Percentiles rank a stretch among this genome's conserved stretches.
These are phyloP conservation scores for Fregata magnificens DNA, from an alignment of 2,113 vertebrate genomes.

Conservation along the genomic window DNA sequence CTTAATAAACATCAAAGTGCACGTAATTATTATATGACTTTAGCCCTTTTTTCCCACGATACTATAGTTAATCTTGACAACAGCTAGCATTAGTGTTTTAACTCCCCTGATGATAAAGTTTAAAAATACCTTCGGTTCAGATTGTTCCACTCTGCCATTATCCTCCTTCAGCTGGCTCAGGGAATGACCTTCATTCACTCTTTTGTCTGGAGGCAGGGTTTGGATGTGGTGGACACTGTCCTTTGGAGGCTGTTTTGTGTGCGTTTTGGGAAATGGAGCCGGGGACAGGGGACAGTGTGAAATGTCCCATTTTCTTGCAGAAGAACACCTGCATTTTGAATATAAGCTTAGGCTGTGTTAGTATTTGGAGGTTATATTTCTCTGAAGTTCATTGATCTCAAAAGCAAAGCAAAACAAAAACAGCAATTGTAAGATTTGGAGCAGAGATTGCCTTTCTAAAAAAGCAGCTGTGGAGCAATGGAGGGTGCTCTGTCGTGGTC, in stretches of 20 bases:
- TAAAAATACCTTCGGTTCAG: slow-evolving; percentile 24
- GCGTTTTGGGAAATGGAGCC: not conserved
- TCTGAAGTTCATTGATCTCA: not conserved
- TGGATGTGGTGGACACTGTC: not conserved
- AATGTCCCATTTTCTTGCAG: not conserved
- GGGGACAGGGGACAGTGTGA: not conserved
- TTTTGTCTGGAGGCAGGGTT: not conserved
- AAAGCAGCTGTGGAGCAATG: not conserved
- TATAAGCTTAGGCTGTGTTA: not conserved
- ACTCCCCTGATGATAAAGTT: slow-evolving; percentile 26
- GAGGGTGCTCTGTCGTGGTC: not conserved
- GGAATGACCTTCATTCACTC: not conserved
- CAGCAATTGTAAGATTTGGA: not conserved
- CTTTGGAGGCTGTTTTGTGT: not conserved
- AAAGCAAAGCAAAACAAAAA: not conserved
- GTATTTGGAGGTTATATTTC: not conserved
- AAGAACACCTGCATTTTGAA: not conserved
- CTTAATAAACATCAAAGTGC: slow-evolving; percentile 46
- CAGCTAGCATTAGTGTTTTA: not conserved
- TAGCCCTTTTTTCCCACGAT: slow-evolving; percentile 5
- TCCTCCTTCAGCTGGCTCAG: not conserved
- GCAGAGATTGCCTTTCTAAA: not conserved
- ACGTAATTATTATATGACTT: slow-evolving; percentile 40
- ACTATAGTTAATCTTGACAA: not conserved
- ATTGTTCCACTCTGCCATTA: not conserved